Evolutionary conservation across 2,888 invertebrate species (phyloP).

Genomic region (Thymelicus acteon): DNA sequence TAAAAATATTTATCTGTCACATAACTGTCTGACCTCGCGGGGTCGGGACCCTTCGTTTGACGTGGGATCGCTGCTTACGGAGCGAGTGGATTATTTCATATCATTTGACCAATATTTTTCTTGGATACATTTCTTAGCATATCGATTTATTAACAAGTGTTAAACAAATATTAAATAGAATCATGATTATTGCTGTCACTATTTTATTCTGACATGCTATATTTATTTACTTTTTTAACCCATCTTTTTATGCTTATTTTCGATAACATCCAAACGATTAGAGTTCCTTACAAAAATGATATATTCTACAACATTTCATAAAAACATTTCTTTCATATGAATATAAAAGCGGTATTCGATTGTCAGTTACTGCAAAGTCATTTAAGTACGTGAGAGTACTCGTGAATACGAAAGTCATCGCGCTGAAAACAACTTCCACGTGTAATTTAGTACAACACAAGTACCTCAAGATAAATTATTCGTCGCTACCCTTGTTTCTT

Average conservation of each 20-base stretch:
- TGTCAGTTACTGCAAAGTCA: not conserved
- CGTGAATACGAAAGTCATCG: conserved; percentile 11
- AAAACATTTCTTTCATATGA: not conserved
- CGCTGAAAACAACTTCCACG: conserved; percentile 14
- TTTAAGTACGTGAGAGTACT: not conserved
- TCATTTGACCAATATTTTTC: not conserved
- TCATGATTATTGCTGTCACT: too few relatives aligned
- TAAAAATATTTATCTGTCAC: not conserved
- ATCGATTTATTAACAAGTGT: too few relatives aligned
- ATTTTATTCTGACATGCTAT: too few relatives aligned
- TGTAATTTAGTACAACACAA: conserved; percentile 20
- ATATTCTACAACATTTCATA: too few relatives aligned
- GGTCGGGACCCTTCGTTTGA: not conserved
- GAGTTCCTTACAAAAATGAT: too few relatives aligned
- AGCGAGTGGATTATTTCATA: not conserved
- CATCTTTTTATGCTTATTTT: too few relatives aligned
- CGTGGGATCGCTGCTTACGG: not conserved
- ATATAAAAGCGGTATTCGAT: not conserved
- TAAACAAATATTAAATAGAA: too few relatives aligned
- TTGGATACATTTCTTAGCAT: not conserved
- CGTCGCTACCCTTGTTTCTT: conserved; percentile 27
- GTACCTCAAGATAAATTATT: conserved; percentile 32
- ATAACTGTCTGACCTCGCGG: not conserved
- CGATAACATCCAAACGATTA: too few relatives aligned
- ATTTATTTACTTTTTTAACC: too few relatives aligned